Evolutionary conservation across 2,888 invertebrate genomes (phyloP), one percentile per base, ranked within the genome.

Genomic region (Orchesellides sinensis): DNA sequence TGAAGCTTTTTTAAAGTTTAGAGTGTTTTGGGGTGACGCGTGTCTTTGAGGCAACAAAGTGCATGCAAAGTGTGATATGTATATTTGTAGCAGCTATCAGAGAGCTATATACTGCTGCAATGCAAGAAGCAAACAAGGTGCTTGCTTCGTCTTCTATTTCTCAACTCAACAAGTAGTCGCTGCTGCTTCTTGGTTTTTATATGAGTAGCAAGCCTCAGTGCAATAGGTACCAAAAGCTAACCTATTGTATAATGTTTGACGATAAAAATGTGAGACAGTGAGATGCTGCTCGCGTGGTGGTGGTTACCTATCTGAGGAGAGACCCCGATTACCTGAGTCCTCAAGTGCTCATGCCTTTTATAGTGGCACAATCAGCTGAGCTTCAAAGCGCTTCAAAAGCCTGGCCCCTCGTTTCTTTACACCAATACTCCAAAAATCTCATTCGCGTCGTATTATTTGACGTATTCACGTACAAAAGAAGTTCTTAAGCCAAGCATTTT

Each of bases 311-410:
- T 49, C 77, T 73, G 68, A 77, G 66, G 74, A 72, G 23, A 74
- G 81, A 83, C 68, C 63, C 70, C 61, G 74, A 84, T 83, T 86
- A 86, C 84, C 81, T 84, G 83, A 83, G 79, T 74, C 65, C 73
- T 84, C 40, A 77, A 72, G 81, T 72, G 78, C 78, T 83, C 65
- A 73, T 66, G 68, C 61, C 83, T 85, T 85, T 83, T 84, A 84
- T 79, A 84, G 80, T 65, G 65, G 80, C 63, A 49, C 68, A 73
- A 79, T 82, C 81, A 82, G 77, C 84, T 77, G 75, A 56, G 75
- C 40, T 65, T 25, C 21, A 63, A 73, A 23, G 19, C 14, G 5
- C 52, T 17, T 59, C 59, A 10, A 52, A 59, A 12, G 27, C 27
- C 40, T 70, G 70, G 25, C n/a, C 56, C 47, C 29, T 27, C 19